Percentiles rank a stretch among this genome's conserved stretches.
Conservation (phyloP, 2,888 invertebrate genomes). For the Brenthis hecate region DNA sequence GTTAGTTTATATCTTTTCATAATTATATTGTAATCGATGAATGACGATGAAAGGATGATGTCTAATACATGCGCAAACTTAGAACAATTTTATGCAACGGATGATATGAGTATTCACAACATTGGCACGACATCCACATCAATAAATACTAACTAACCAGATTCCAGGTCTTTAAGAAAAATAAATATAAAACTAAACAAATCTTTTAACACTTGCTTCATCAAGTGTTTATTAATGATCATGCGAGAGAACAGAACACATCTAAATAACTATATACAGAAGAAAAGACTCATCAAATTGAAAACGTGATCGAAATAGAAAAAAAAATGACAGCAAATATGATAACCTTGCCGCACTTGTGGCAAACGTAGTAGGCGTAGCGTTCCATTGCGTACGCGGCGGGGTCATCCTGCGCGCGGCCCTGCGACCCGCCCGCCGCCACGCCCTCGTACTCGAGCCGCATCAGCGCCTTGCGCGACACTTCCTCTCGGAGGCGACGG, state of each 20-base stretch:
- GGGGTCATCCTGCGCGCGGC: slow-evolving; percentile 90
- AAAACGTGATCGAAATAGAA: neutral
- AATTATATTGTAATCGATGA: too few relatives aligned
- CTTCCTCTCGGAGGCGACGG: slow-evolving; percentile 92
- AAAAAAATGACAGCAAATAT: slow-evolving; percentile 7
- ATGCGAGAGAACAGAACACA: neutral
- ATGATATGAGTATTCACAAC: too few relatives aligned
- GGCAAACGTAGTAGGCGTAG: slow-evolving; percentile 99
- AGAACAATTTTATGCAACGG: too few relatives aligned
- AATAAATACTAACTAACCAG: too few relatives aligned
- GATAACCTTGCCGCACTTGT: slow-evolving; percentile 93
- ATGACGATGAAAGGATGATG: too few relatives aligned
- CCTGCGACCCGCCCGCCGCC: slow-evolving; percentile 86
- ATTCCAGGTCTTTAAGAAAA: too few relatives aligned
- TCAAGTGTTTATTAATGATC: too few relatives aligned
- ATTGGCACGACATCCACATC: too few relatives aligned
- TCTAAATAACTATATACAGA: neutral
- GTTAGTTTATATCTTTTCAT: too few relatives aligned
- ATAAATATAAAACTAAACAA: neutral
- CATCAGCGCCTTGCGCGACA: slow-evolving; percentile 96
- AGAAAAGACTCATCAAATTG: neutral
- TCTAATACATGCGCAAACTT: too few relatives aligned
- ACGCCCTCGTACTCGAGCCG: slow-evolving; percentile 97
- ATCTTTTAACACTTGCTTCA: too few relatives aligned
- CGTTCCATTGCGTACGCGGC: slow-evolving; percentile 96